These are phyloP conservation scores for Gibbula magus DNA, from an alignment of 2,888 invertebrate genomes.

Conservation along the genomic window DNA sequence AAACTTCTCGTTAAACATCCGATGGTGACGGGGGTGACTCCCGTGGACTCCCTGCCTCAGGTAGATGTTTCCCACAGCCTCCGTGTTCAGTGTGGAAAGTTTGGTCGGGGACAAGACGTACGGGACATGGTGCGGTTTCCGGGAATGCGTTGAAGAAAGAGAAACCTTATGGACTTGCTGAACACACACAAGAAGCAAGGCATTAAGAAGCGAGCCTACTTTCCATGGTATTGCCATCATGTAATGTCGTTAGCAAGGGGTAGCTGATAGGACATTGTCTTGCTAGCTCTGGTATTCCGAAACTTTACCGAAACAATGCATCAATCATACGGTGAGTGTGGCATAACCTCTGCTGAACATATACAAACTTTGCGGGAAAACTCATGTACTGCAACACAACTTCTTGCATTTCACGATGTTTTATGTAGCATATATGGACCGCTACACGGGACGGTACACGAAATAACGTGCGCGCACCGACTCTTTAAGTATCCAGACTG, in stretches of 20 bases:
- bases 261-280: background rate
- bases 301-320: background rate
- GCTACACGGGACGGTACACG: background rate
- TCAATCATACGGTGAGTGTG: background rate
- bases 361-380: background rate
- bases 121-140: background rate
- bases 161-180: background rate
- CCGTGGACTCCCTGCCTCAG: background rate
- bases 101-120: background rate
- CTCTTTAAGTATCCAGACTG: background rate
- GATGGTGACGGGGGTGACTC: background rate
- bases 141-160: background rate
- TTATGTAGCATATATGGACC: background rate
- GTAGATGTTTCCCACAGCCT: background rate
- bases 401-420: background rate
- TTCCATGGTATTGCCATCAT: constrained; percentile 5
- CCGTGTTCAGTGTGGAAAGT: background rate
- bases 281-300: background rate
- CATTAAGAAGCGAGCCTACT: background rate
- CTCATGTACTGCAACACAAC: background rate
- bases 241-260: background rate
- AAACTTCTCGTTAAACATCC: constrained; percentile 8
- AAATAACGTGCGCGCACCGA: too few species aligned
- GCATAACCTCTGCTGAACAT: background rate
- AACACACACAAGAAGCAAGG: background rate